Evolutionary conservation across 2,888 invertebrate species (phyloP).

Genomic region (Noctua janthe): DNA sequence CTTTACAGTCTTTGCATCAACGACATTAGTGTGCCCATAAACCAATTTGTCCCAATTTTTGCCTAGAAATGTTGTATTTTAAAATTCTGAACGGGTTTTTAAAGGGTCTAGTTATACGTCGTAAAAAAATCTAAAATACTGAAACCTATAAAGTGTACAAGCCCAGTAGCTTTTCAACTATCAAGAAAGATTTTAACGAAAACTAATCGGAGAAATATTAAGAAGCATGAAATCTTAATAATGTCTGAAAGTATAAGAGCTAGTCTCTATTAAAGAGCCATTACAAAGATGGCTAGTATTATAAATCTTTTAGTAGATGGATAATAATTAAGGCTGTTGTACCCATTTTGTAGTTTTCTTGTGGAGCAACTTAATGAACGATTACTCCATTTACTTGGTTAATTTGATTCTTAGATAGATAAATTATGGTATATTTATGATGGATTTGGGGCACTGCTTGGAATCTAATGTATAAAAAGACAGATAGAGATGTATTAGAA

Average conservation of each 20-base stretch:
- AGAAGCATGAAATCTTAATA: constrained; percentile 24
- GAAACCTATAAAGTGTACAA: not conserved
- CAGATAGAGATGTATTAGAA: not conserved
- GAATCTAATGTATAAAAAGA: not conserved
- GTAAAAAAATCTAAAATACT: not conserved
- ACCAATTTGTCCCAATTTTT: not conserved
- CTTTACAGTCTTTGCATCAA: not conserved
- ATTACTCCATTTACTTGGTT: not conserved
- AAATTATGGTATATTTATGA: not conserved
- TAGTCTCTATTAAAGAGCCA: constrained; percentile 19
- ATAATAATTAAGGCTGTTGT: not conserved
- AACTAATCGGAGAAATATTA: not conserved
- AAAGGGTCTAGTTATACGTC: not conserved
- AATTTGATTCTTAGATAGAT: not conserved
- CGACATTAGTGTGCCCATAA: not conserved
- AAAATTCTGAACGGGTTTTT: not conserved
- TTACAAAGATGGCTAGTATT: constrained; percentile 19
- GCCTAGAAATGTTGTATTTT: not conserved
- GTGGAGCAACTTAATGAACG: not conserved
- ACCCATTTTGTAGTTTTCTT: not conserved
- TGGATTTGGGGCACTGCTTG: not conserved
- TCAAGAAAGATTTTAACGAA: not conserved
- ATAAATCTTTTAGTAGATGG: not conserved
- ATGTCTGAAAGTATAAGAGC: constrained; percentile 7
- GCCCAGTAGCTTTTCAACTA: not conserved